Evolutionary conservation across 2,888 invertebrate species (phyloP), one percentile per base, ranked within the genome.

Genomic region (Drosophila cyrtoloma): DNA sequence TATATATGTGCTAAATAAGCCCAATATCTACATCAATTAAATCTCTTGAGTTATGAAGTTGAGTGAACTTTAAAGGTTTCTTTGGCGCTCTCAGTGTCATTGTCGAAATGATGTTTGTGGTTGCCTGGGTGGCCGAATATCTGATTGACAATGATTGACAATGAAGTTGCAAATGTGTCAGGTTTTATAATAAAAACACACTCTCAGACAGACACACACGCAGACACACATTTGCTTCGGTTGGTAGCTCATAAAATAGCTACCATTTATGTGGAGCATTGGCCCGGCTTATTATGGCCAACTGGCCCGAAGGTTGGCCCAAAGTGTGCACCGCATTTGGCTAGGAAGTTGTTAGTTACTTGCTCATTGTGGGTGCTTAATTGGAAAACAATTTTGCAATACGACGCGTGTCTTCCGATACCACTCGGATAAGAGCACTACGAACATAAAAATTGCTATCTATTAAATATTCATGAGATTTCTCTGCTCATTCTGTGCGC

Each of bases 91-190:
- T 77, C 81, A 79, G 77, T 79, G 81, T 86, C 83, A 83, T 67
- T 82, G 87, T 84, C 83, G 66, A 71, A 83, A 47, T 69, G 56
- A 67, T 61, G 68, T 53, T 62, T 70, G 26, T 59, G n/a, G 52
- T 61, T 80, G 77, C 70, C 53, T 79, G 85, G 85, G 85, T 85
- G 85, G 85, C 73, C 89, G 52, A 52, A 56, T 57, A 67, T 37
- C 59, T 74, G 84, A 84, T 84, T 85, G 85, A 89, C 85, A 85
- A 84, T 81, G 86, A 85, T 89, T 85, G 85, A 81, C 89, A 89
- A 84, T 81, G 72, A 84, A 79, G 76, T 71, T 86, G 69, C 58
- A 60, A 68, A 77, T 77, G 70, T 82, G 85, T 81, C 87, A 77
- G 63, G 28, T 65, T 42, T 65, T 28, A 35, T 37, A 59, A 42